Evolutionary conservation across 1,140 invertebrate species (phyloP), one percentile per base, ranked within the genome.

Genomic region (Leguminivora glycinivorella): DNA sequence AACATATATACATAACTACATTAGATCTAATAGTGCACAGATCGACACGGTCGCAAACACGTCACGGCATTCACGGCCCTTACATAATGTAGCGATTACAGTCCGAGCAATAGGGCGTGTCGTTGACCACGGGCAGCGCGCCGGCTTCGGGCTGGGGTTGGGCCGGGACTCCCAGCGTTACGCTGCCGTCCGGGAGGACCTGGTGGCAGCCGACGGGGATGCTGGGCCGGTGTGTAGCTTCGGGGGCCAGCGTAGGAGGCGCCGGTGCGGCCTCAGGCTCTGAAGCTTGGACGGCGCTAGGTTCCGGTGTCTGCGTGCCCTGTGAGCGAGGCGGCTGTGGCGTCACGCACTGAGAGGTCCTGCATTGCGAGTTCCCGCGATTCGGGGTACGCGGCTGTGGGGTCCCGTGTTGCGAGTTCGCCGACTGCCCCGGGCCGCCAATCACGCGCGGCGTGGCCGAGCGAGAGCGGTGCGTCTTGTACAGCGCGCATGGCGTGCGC

Each of bases 71-170:
- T 79, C 78, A 67, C 81, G 77, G 76, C 78, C 82, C 94, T 96
- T 95, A 96, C 95, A 95, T 94, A 87, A 96, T 95, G 85, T 93
- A 93, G 82, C 93, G 93, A 92, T 95, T 94, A 92, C 95, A 96
- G 82, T 94, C 95, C 84, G 92, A 93, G 93, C 95, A 96, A 86
- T 93, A 92, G 63, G 95, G 94, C 56, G 92, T 92, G 79, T 93
- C 93, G 85, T 83, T 80, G 85, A 83, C 76, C 84, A 88, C 76
- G 79, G 89, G 80, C 77, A 83, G 76, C 75, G 77, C 58, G 78
- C 76, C 76, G 60, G 71, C 66, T 70, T 69, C 75, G 38, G 81
- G 80, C 63, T 76, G 83, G 38, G 90, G 72, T 14, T 77, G 74
- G 10, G 84, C 85, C 31, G 84, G 85, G 47, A 83, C 83, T 68